phyloP scores from a whole-genome alignment of 2,113 vertebrate species.

The Lates calcarifer region DNA sequence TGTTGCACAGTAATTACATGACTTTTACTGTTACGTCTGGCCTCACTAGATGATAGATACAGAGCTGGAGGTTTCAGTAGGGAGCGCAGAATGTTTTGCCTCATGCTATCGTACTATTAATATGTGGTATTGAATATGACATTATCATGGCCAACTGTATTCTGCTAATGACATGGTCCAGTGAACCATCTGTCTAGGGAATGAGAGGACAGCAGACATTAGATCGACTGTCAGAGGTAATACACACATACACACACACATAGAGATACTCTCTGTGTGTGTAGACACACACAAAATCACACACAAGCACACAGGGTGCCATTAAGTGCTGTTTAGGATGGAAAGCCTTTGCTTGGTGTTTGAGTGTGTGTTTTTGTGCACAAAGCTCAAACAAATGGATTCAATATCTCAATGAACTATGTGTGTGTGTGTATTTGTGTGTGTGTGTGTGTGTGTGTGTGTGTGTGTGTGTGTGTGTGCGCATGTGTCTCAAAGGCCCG shows the following conservation, averaged over 20 bases:
- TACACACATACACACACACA: conserved; percentile 47
- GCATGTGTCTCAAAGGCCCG: conserved; percentile 64
- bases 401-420: conserved; percentile 57
- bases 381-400: conserved; percentile 75
- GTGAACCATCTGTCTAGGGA: conserved; percentile 79
- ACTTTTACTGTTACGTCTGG: conserved; percentile 24
- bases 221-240: conserved; percentile 69
- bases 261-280: conserved; percentile 16
- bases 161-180: conserved; percentile 79
- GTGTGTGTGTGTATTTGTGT: conserved; percentile 28
- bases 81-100: conserved; percentile 45
- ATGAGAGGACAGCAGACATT: conserved; percentile 67
- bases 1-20: conserved; percentile 50
- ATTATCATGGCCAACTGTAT: conserved; percentile 70
- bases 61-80: conserved; percentile 36
- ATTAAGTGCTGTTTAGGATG: conserved; percentile 88
- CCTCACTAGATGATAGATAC: conserved; percentile 7
- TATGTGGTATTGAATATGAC: conserved; percentile 72
- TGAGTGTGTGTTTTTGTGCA: conserved; percentile 51
- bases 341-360: conserved; percentile 82
- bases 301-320: conserved; percentile 68
- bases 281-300: conserved; percentile 38
- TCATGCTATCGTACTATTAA: conserved; percentile 50
- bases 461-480: conserved; percentile 31
- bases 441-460: conserved; percentile 35